These are phyloP conservation scores for Crotalus tigris DNA, from an alignment of 2,113 vertebrate species.

Conservation along the genomic window DNA sequence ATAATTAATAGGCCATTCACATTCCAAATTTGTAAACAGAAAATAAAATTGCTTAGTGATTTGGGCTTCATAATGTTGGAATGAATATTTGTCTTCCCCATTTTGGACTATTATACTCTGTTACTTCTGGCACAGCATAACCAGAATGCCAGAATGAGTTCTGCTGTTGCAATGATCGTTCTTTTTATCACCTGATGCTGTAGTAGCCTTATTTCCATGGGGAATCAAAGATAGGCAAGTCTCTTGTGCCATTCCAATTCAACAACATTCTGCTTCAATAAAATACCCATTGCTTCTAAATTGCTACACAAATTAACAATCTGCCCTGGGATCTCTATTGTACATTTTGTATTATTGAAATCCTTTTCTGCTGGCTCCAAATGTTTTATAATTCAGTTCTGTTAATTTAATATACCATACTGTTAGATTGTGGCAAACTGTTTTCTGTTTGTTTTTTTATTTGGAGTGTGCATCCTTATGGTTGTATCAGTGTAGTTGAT, in stretches of 20 bases:
- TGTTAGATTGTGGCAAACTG: neutral
- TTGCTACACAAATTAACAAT: conserved; percentile 43
- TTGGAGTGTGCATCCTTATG: conserved; percentile 29
- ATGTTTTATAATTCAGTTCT: conserved; percentile 38
- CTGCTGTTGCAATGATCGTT: conserved; percentile 19
- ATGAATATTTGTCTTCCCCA: neutral
- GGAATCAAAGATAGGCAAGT: conserved; percentile 42
- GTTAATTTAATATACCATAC: conserved; percentile 22
- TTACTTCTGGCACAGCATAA: conserved; percentile 1
- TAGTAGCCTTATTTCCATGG: conserved; percentile 2
- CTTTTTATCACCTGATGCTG: conserved; percentile 16
- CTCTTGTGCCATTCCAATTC: conserved; percentile 32
- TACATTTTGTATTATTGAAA: conserved; percentile 46
- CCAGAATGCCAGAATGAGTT: conserved; percentile 20
- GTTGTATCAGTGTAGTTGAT: neutral
- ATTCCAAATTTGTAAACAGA: neutral
- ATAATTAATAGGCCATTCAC: neutral
- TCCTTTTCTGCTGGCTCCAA: conserved; percentile 29
- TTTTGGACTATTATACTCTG: conserved; percentile 15
- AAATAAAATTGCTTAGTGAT: neutral
- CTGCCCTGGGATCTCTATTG: conserved; percentile 32
- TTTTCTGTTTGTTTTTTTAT: neutral
- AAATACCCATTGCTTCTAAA: conserved; percentile 57
- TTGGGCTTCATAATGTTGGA: neutral
- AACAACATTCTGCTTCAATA: conserved; percentile 42